Evolutionary conservation across 1,140 invertebrate genomes (phyloP).

Genomic region (Charaxes varanes): DNA sequence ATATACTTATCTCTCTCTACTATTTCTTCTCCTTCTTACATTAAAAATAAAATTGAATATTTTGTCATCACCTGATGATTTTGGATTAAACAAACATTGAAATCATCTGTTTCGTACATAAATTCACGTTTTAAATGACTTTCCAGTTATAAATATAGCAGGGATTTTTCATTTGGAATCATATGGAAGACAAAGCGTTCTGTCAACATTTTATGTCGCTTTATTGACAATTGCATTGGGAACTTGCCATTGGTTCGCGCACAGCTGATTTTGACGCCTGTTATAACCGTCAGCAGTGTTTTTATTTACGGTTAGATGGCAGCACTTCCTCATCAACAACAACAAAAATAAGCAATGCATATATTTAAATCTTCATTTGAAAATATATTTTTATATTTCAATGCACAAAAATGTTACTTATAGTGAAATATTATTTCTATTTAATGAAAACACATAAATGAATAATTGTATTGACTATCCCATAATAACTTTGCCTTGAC

Average conservation of each 20-base stretch:
- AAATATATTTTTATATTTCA: no score
- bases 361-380: no score
- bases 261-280: slow-evolving; percentile 67
- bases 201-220: slow-evolving; percentile 45
- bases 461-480: background rate
- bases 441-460: no score
- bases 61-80: slow-evolving; percentile 3
- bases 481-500: slow-evolving; percentile 1
- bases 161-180: slow-evolving; percentile 34
- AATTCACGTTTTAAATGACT: slow-evolving; percentile 4
- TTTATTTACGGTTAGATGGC: slow-evolving; percentile 39
- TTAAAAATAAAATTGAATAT: slow-evolving; percentile 17
- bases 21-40: slow-evolving; percentile 33
- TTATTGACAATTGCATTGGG: slow-evolving; percentile 47
- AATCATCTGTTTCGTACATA: background rate
- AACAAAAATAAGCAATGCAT: slow-evolving; percentile 19
- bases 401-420: no score
- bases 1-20: slow-evolving; percentile 29
- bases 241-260: slow-evolving; percentile 46
- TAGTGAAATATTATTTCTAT: no score
- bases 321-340: slow-evolving; percentile 38
- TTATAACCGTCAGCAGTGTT: slow-evolving; percentile 20
- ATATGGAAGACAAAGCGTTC: slow-evolving; percentile 59
- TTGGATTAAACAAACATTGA: slow-evolving; percentile 1
- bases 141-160: slow-evolving; percentile 13